Evolutionary conservation across 2,113 vertebrate genomes (phyloP), one percentile per base, ranked within the genome.

Genomic region (Phyllostomus hastatus): DNA sequence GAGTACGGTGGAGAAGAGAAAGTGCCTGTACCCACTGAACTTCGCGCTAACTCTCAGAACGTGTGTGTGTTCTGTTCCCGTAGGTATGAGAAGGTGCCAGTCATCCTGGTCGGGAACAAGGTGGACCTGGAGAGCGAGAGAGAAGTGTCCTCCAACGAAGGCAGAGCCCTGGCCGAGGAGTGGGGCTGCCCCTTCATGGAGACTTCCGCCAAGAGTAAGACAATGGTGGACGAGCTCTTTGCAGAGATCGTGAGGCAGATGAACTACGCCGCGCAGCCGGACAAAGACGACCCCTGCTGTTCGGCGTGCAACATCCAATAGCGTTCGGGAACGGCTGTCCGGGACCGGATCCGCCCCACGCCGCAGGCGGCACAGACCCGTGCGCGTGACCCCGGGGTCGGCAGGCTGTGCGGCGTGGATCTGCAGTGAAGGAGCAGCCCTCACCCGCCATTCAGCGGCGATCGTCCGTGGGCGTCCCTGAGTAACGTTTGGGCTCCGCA

Each of bases 101-200:
- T 99, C 98, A 99, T 99, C 98, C 98, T 99, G 98, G 99, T 99
- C 92, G 99, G 99, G 90, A 99, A 99, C 98, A 99, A 99, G 97
- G 99, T 99, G 98, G 99, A 99, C 98, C 98, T 99, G 98, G 99
- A 99, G 96, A 99, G 99, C 64, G 99, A 99, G 98, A 95, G 99
- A 97, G 99, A 99, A 98, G 99, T 99, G 66, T 99, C 99, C 0
- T 98, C 99, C 52, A 99, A 97, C 20, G 99, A 99, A 98, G 99
- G 99, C 76, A 99, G 99, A 97, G 99, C 99, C 33, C 98, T 99
- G 95, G 99, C 99, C 1, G 99, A 99, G 98, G 99, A 99, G 98
- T 99, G 99, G 99, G 99, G 99, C 97, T 99, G 99, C 97, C 99
- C 99, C n/a, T 99, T 99, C 97, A 99, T 99, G 99, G 99, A 99